Evolutionary conservation across 1,140 invertebrate genomes (phyloP), one percentile per base, ranked within the genome.

Genomic region (Epicauta chinensis): DNA sequence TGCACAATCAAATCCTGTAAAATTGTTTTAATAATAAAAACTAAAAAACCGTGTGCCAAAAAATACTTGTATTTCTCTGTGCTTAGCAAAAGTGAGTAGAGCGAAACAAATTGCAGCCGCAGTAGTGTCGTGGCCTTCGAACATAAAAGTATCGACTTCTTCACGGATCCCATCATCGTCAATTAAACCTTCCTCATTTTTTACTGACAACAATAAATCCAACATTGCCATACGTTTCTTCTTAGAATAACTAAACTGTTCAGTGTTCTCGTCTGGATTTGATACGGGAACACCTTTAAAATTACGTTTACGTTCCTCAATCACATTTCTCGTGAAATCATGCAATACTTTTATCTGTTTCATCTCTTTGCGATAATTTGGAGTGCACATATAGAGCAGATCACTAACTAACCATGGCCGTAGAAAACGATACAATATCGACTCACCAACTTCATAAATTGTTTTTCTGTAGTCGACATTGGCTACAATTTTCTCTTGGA

Each of bases 141-240:
- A 88, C 77, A 87, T 84, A 61, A 89, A 90, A 0, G 86, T 89
- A 64, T 89, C 86, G 3, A 89, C 85, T 76, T 91, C 87, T 65
- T 90, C 87, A 51, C 80, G 75, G 37, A 92, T 87, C 45, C 88
- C 86, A 11, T 71, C 53, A 38, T 81, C 68, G 47, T 75, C 77
- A 40, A 79, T 77, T 3, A 60, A 39, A 43, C 68, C 72, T 13
- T 75, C 72, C 38, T 73, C 61, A 36, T 75, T 72, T 43, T 79
- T 75, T n/a, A 76, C 75, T 59, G 76, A 46, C 32, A 91, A 69
- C 6, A 91, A 60, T 58, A 92, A 74, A 74, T 94, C 91, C 10
- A 94, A 69, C 75, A 94, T 90, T 4, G 88, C 87, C 4, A 86
- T 63, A 44, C 80, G 75, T 50, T 77, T 80, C 51, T 77, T 82